Conservation (phyloP, 2,797 vertebrate genomes). For the Adrianichthys oophorus region DNA sequence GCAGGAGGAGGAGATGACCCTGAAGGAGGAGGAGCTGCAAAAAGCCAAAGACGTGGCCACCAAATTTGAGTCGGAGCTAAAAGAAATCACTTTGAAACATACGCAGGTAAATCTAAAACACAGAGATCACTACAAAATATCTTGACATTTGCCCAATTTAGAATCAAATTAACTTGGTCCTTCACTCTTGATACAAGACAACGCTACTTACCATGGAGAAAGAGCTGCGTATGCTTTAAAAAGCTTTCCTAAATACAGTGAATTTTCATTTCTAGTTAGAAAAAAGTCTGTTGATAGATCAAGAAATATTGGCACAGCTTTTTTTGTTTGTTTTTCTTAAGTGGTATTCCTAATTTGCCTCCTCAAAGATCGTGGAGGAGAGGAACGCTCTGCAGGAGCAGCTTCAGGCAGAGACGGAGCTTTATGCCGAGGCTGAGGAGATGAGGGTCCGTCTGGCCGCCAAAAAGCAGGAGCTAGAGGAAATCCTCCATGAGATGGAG, state of each 20-base stretch:
- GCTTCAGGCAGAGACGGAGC: slow-evolving; percentile 94
- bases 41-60: slow-evolving; percentile 84
- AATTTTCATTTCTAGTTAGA: too few relatives aligned
- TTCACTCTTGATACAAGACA: too few relatives aligned
- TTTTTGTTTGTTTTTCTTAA: too few relatives aligned
- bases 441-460: slow-evolving; percentile 90
- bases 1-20: slow-evolving; percentile 95
- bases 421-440: slow-evolving; percentile 95
- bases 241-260: too few relatives aligned
- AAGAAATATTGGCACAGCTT: too few relatives aligned
- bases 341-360: neutral
- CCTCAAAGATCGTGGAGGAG: slow-evolving; percentile 85
- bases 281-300: too few relatives aligned
- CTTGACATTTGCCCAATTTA: too few relatives aligned
- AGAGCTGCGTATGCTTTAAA: too few relatives aligned
- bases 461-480: slow-evolving; percentile 96
- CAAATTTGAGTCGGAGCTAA: slow-evolving; percentile 87
- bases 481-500: slow-evolving; percentile 97
- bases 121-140: too few relatives aligned
- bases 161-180: too few relatives aligned
- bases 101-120: slow-evolving; percentile 74
- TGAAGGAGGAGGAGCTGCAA: slow-evolving; percentile 91
- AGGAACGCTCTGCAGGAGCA: slow-evolving; percentile 90
- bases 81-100: slow-evolving; percentile 89
- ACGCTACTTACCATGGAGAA: too few relatives aligned